A percentile compares a stretch with the other conserved stretches of the same genome.
Conservation (phyloP, 2,797 vertebrate species). For the Columba guinea region DNA sequence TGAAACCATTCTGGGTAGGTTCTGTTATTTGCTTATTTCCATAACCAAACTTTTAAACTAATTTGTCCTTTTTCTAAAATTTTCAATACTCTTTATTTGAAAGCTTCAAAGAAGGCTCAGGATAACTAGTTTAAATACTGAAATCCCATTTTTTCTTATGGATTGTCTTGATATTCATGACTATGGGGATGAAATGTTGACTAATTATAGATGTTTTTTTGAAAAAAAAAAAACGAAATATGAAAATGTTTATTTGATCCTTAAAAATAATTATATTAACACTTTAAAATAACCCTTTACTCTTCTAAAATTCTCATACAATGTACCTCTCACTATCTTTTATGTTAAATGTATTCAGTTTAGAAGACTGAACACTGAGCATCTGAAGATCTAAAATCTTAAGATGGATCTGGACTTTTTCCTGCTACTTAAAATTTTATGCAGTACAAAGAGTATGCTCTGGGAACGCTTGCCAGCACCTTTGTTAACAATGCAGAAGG, state of each 20-base stretch:
- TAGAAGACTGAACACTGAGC: not conserved
- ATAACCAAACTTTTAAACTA: not conserved
- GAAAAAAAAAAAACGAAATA: not conserved
- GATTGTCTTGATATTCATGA: not conserved
- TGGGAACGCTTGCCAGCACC: not conserved
- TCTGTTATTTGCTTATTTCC: not conserved
- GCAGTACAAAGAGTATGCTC: not conserved
- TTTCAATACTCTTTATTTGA: constrained; percentile 7
- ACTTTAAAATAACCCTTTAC: not conserved
- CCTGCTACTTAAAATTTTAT: constrained; percentile 4
- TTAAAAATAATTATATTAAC: not conserved
- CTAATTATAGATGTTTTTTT: not conserved
- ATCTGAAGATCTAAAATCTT: not conserved
- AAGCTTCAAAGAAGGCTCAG: constrained; percentile 3
- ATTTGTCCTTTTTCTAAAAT: not conserved
- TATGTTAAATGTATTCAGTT: not conserved
- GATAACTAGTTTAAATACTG: constrained; percentile 33
- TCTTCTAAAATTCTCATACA: not conserved
- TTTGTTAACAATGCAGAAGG: not conserved
- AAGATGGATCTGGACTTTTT: not conserved
- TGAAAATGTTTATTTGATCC: not conserved
- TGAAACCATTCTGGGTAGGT: not conserved
- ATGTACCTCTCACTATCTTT: not conserved
- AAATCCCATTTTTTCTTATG: constrained; percentile 10
- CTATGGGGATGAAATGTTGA: not conserved